Base-by-base conservation (phyloP, 2,888 invertebrate genomes). In the Epirrhoe alternata region DNA sequence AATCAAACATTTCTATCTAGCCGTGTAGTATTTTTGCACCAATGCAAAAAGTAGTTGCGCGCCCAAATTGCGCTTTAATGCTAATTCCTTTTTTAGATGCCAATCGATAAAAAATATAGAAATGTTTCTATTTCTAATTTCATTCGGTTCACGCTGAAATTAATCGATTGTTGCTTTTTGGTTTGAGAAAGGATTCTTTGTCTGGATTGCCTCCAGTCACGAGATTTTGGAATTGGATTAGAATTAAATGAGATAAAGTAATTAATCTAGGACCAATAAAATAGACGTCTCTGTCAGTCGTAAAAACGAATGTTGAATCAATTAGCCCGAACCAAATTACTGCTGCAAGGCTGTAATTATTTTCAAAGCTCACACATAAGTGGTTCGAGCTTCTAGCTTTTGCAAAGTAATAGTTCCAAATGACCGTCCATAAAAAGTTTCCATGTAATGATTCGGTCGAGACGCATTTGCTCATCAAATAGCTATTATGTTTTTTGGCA, bases 391-490 rank as follows among this genome's bases (percentile, higher is more conserved):
- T 80, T 75, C 79, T 79, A 82, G 74, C 80, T 80, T 84, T 84
- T 81, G 83, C 83, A 80, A 77, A 78, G 83, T 85, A 86, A 86
- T 85, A 84, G 81, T 84, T 81, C 74, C 77, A 84, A 86, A 86
- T 86, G 77, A 78, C 72, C 68, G 72, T 57, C 74, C 71, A 83
- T 85, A 88, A 89, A 88, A 88, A 86, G 82, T 77, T 56, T 74
- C 72, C 72, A 72, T 77, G 77, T 80, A 79, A 82, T 78, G 74
- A 77, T 72, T 71, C 75, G 68, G 68, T 68, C 73, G 74, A 64
- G 74, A 74, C 71, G 79, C 76, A 83, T 88, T 89, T 86, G 87
- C 79, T 86, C 86, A 86, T 87, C 85, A 83, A 82, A 84, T 78
- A 71, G 77, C 84, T 83, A 85, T 85, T 86, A 86, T 86, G 74